Conservation (phyloP, 2,888 invertebrate species). For the Reticulitermes lucifugus region DNA sequence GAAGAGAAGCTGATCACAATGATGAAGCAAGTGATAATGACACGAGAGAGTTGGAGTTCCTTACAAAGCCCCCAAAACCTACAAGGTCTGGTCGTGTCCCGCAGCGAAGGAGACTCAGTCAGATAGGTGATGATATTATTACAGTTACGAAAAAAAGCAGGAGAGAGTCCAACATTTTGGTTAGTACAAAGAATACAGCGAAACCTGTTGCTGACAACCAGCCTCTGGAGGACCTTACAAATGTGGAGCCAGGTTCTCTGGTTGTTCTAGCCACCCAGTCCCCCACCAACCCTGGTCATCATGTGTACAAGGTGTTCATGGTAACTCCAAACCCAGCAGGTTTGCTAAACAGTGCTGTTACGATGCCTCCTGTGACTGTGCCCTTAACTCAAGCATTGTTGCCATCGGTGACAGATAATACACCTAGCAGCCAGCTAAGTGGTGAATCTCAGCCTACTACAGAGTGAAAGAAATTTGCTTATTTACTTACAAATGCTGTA, state of each 20-base stretch:
- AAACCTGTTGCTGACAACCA: background rate
- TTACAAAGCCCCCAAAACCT: conserved; percentile 26
- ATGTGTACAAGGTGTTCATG: conserved; percentile 51
- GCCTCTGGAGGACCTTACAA: conserved; percentile 30
- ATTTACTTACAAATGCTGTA: background rate
- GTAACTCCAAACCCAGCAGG: conserved; percentile 18
- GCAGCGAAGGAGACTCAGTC: conserved; percentile 5
- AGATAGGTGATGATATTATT: conserved; percentile 2
- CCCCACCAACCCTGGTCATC: conserved; percentile 41
- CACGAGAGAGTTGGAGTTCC: conserved; percentile 18
- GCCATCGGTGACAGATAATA: background rate
- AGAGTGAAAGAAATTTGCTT: background rate
- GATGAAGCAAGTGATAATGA: conserved; percentile 11
- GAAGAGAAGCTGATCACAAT: background rate
- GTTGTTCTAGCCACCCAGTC: conserved; percentile 49
- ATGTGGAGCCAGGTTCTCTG: conserved; percentile 50
- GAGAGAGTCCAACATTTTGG: background rate
- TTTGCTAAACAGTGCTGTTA: background rate
- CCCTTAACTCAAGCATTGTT: background rate
- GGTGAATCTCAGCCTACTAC: background rate
- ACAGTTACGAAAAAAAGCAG: background rate
- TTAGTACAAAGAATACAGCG: background rate
- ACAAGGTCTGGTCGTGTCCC: conserved; percentile 38
- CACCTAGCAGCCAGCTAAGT: background rate
- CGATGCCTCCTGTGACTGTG: background rate